Evolutionary conservation across 2,888 invertebrate genomes (phyloP).

Genomic region (Malacosoma neustria): DNA sequence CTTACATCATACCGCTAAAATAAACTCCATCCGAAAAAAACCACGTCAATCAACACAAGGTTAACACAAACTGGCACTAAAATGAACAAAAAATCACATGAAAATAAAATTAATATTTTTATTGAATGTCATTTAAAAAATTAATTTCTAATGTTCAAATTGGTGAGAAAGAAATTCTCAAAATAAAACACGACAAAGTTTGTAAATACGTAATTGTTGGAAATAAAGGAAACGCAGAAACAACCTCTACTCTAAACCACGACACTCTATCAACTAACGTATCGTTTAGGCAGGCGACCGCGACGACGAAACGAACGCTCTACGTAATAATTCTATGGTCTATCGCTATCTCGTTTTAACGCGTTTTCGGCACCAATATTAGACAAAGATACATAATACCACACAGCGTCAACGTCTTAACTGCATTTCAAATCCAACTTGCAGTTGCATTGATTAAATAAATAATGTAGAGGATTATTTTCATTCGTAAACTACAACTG

Average conservation of each 20-base stretch:
- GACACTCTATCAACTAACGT: conserved; percentile 42
- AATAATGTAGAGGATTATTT: not conserved
- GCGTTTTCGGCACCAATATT: conserved; percentile 19
- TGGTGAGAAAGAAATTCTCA: conserved; percentile 19
- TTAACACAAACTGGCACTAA: conserved; percentile 49
- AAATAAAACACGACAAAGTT: conserved; percentile 60
- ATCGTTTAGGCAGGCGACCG: conserved; percentile 7
- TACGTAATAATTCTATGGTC: not conserved
- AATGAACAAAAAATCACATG: conserved; percentile 12
- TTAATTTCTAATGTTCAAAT: too few species aligned
- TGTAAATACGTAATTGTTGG: conserved; percentile 56
- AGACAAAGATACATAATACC: conserved; percentile 9
- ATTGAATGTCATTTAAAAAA: conserved; percentile 1
- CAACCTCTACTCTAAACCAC: conserved; percentile 25
- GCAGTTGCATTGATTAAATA: conserved; percentile 21
- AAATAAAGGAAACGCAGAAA: conserved; percentile 18
- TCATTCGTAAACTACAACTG: conserved; percentile 3
- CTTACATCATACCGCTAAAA: conserved; percentile 69
- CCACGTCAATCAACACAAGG: conserved; percentile 65
- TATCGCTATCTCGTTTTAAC: conserved; percentile 34
- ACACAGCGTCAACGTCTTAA: not conserved
- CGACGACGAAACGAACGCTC: too few species aligned
- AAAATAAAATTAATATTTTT: conserved; percentile 9
- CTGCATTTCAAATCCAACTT: not conserved
- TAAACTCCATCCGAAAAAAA: conserved; percentile 49